Evolutionary conservation across 2,888 invertebrate genomes (phyloP), one percentile per base, ranked within the genome.

Genomic region (Drosophila nigritarsus): DNA sequence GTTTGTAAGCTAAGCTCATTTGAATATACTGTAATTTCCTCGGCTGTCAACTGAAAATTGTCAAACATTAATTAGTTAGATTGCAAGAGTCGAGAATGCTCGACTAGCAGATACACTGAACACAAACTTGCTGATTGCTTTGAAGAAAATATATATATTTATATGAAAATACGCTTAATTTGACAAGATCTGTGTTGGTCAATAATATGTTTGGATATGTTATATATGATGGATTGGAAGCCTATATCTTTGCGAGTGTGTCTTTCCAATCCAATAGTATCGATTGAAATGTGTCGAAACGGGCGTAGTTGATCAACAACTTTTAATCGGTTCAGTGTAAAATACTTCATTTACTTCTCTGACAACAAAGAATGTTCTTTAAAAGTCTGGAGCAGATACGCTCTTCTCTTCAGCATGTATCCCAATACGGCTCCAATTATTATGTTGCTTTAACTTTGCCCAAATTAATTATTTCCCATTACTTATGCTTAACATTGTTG

Each of bases 381-480:
- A 8, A 2, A 38, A 8, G 18, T 38, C 18, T 34, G 5, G 5
- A 34, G 5, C 13, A 4, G 34, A 13, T 34, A 34, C 13, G 34
- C 13, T 13, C 4, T 13, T 2, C 34, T 34, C 34, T 13, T 13
- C 0, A 13, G 13, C 13, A 34, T 5, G 32, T 32, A 32, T 32
- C 32, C 32, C 11, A 9, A 32, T 3, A 32, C 0, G n/a, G 11
- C 0, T 13, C 42, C 11, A 0, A 6, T 42, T 42, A 42, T 3
- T 42, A 20, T 42, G n/a, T 11, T n/a, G 1, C 0, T 1, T 1
- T 20, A 42, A 3, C 20, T 20, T 20, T 9, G 3, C 2, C 4
- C 3, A 40, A n/a, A 40, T 2, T 6, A 2, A 20, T 42, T n/a
- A n/a, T n/a, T n/a, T 20, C 13, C 6, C 6, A 42, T 42, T 6